A percentile compares a stretch with the other conserved stretches of the same genome.
These are phyloP conservation scores for Ochropleura leucogaster DNA, from an alignment of 2,888 invertebrate genomes.

Conservation along the genomic window DNA sequence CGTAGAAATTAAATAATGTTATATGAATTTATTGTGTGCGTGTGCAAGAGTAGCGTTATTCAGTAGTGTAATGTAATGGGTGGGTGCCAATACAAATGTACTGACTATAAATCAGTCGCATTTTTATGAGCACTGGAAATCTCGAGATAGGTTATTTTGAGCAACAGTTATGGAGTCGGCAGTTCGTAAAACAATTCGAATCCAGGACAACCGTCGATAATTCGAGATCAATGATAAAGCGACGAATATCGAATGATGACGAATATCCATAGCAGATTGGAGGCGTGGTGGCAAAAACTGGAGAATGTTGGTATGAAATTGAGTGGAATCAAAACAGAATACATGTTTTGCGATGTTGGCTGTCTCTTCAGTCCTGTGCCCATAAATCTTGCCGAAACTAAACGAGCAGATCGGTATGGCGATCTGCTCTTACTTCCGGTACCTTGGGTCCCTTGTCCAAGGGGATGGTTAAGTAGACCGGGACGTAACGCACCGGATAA, in stretches of 20 bases:
- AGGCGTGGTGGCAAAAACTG: too few relatives aligned
- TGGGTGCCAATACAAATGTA: slow-evolving; percentile 81
- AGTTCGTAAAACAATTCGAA: slow-evolving; percentile 80
- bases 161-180: slow-evolving; percentile 79
- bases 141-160: slow-evolving; percentile 79
- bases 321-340: too few relatives aligned
- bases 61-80: slow-evolving; percentile 76
- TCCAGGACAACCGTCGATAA: slow-evolving; percentile 68
- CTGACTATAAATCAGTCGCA: slow-evolving; percentile 81
- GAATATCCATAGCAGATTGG: too few relatives aligned
- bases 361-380: too few relatives aligned
- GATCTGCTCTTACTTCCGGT: too few relatives aligned
- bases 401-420: too few relatives aligned
- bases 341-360: too few relatives aligned
- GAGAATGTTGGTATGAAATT: too few relatives aligned
- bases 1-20: slow-evolving; percentile 63
- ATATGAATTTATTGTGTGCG: slow-evolving; percentile 64
- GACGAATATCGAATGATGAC: neutral
- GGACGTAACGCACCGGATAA: too few relatives aligned
- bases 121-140: slow-evolving; percentile 83
- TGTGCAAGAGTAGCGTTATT: slow-evolving; percentile 67
- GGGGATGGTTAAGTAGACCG: too few relatives aligned
- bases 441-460: neutral
- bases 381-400: too few relatives aligned
- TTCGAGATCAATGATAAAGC: slow-evolving; percentile 33